Evolutionary conservation across 1,140 invertebrate genomes (phyloP).

Genomic region (Vollenhovia emeryi): DNA sequence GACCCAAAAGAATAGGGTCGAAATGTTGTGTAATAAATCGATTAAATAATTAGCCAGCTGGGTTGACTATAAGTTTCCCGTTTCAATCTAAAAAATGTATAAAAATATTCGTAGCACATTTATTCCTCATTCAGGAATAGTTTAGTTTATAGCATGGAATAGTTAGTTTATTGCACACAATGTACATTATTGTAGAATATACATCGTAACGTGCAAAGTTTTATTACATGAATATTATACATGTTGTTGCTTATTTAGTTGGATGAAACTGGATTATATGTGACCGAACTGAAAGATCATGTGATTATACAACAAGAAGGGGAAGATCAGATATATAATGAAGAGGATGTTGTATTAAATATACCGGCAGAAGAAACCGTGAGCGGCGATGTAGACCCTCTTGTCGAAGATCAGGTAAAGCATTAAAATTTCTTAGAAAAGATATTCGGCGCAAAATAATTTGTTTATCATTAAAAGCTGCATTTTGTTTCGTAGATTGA

Average conservation of each 20-base stretch:
- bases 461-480: background rate
- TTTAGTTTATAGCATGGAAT: too few species aligned
- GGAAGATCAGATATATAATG: conserved; percentile 80
- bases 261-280: conserved; percentile 85
- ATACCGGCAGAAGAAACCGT: conserved; percentile 79
- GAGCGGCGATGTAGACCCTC: conserved; percentile 83
- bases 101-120: background rate
- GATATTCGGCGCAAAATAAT: background rate
- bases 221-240: background rate
- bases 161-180: background rate
- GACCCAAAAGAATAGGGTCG: too few species aligned
- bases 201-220: background rate
- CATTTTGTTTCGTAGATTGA: conserved; percentile 69
- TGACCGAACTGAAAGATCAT: conserved; percentile 86
- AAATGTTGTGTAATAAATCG: too few species aligned
- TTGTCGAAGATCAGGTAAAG: conserved; percentile 85
- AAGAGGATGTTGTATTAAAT: conserved; percentile 79
- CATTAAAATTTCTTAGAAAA: background rate
- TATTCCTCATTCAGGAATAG: background rate
- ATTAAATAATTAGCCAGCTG: too few species aligned
- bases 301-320: conserved; percentile 86
- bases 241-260: conserved; percentile 62
- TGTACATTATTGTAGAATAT: background rate
- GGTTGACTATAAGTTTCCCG: too few species aligned
- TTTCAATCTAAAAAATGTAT: conserved; percentile 27